These are phyloP conservation scores for Apis cerana DNA, from an alignment of 1,140 invertebrate species.

Conservation along the genomic window DNA sequence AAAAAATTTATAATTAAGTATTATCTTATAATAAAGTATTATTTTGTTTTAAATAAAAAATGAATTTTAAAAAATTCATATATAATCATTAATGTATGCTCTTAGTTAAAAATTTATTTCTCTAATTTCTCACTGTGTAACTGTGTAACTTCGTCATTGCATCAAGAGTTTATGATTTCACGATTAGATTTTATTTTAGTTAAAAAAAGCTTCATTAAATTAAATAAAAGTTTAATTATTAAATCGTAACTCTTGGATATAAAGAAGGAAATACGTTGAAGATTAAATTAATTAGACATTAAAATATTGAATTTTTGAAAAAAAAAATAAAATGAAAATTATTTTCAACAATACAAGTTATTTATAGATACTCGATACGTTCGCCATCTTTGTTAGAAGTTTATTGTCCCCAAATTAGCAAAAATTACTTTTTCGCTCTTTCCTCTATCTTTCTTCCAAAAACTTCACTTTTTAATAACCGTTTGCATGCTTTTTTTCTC, in stretches of 20 bases:
- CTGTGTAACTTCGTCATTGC: background rate
- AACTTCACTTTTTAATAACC: slow-evolving; percentile 16
- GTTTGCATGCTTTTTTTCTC: background rate
- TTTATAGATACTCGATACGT: slow-evolving; percentile 9
- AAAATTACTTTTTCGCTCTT: slow-evolving; percentile 6
- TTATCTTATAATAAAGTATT: no score
- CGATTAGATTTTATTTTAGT: background rate
- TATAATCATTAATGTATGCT: no score
- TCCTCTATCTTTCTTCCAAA: background rate
- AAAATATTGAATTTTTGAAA: no score
- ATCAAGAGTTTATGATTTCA: background rate
- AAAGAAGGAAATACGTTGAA: no score
- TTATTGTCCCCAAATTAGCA: slow-evolving; percentile 8
- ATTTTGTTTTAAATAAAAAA: no score
- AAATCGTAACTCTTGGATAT: no score
- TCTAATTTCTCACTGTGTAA: background rate
- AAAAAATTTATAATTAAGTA: background rate
- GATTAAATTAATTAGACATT: no score
- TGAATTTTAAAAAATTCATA: no score
- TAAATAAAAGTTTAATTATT: no score
- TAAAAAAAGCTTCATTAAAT: background rate
- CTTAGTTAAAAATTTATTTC: background rate
- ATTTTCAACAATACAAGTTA: no score
- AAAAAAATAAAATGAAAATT: no score
- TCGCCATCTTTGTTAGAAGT: slow-evolving; percentile 7